Evolutionary conservation across 2,888 invertebrate genomes (phyloP).

Genomic region (Epinotia ramella): DNA sequence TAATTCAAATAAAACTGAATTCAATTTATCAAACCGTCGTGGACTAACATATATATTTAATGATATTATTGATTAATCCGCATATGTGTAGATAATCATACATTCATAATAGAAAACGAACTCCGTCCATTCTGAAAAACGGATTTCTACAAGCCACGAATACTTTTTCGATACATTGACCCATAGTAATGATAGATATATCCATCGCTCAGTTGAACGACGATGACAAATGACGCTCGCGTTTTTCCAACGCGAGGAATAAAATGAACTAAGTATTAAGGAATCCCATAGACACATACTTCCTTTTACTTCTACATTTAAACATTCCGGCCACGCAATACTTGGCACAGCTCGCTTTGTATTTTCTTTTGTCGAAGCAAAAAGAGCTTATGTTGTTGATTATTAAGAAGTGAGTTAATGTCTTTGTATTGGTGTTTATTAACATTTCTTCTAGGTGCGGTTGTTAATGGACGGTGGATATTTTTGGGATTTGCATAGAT

Average conservation of each 20-base stretch:
- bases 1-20: neutral
- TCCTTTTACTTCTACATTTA: neutral
- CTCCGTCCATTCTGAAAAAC: neutral
- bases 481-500: constrained; percentile 17
- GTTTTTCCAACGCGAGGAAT: neutral
- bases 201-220: constrained; percentile 10
- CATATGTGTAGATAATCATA: too few relatives aligned
- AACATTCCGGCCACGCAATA: constrained; percentile 13
- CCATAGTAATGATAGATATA: constrained; percentile 25
- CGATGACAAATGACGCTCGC: constrained; percentile 38
- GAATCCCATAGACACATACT: neutral
- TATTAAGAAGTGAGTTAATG: neutral
- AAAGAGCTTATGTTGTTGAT: neutral
- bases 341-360: constrained; percentile 30
- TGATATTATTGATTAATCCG: too few relatives aligned
- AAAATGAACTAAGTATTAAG: neutral
- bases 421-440: neutral
- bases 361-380: neutral
- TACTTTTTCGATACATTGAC: constrained; percentile 23
- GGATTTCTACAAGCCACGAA: neutral
- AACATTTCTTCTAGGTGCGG: constrained; percentile 24
- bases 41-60: neutral
- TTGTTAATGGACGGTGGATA: constrained; percentile 1
- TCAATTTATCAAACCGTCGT: neutral
- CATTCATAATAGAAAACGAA: neutral